Evolutionary conservation across 1,140 invertebrate species (phyloP).

Genomic region (Anadara kagoshimensis): DNA sequence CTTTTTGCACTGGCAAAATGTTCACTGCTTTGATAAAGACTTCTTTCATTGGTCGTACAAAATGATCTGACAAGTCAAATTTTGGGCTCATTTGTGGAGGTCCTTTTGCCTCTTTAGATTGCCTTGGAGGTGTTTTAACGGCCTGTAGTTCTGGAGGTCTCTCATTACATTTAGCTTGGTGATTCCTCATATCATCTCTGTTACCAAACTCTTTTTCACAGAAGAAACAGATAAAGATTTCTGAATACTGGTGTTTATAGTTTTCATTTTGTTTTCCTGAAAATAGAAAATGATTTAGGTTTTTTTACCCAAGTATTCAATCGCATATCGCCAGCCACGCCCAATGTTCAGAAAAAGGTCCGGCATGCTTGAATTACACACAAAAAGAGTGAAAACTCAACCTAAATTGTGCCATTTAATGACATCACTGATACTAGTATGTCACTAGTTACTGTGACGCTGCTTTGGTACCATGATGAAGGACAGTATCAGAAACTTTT

Average conservation of each 20-base stretch:
- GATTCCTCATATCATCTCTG: slow-evolving; percentile 53
- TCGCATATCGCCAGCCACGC: too few species aligned
- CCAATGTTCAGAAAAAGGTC: too few species aligned
- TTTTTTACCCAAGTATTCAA: too few species aligned
- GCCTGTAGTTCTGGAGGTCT: slow-evolving; percentile 43
- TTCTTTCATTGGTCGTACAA: slow-evolving; percentile 26
- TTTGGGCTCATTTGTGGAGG: slow-evolving; percentile 42
- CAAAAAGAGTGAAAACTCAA: too few species aligned
- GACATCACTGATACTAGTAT: too few species aligned
- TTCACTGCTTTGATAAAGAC: slow-evolving; percentile 46
- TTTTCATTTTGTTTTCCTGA: slow-evolving; percentile 22
- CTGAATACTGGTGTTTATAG: slow-evolving; percentile 34
- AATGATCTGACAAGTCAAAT: slow-evolving; percentile 12
- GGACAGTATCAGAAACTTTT: too few species aligned
- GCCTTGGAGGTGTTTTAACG: slow-evolving; percentile 23
- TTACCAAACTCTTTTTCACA: slow-evolving; percentile 65
- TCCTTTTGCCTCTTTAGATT: slow-evolving; percentile 16
- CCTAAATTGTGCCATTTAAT: too few species aligned
- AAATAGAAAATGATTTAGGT: slow-evolving; percentile 21
- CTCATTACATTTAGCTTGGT: slow-evolving; percentile 55
- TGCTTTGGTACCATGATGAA: too few species aligned
- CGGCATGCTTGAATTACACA: too few species aligned
- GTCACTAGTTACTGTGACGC: too few species aligned
- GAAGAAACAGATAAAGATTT: slow-evolving; percentile 66
- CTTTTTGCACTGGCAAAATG: slow-evolving; percentile 57